Evolutionary conservation across 2,888 invertebrate species (phyloP).

Genomic region (Trimorus sp.): DNA sequence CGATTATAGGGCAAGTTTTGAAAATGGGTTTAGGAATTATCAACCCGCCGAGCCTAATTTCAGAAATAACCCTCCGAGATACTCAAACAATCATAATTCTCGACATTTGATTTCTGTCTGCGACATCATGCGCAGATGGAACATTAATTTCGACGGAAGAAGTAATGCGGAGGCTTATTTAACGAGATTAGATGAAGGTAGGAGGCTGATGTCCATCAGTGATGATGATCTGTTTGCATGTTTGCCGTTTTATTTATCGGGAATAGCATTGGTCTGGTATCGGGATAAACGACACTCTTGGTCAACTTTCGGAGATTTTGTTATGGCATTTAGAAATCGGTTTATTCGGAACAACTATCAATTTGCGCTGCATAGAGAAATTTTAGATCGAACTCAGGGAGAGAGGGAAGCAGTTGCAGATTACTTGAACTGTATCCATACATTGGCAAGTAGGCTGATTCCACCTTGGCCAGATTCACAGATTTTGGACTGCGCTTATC

Average conservation of each 20-base stretch:
- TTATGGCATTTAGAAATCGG: too few species aligned
- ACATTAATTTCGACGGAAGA: background rate
- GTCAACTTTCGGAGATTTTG: background rate
- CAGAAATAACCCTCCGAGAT: too few species aligned
- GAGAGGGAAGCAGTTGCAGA: background rate
- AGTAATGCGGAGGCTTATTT: constrained; percentile 14
- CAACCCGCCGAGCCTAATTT: too few species aligned
- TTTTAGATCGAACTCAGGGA: background rate
- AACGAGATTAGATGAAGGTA: background rate
- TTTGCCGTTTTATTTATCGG: constrained; percentile 15
- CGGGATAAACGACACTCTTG: background rate
- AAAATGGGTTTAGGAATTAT: too few species aligned
- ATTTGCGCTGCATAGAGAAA: background rate
- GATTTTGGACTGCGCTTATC: background rate
- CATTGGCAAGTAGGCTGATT: background rate
- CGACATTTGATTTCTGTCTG: background rate
- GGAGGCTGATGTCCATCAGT: constrained; percentile 3
- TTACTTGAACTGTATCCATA: background rate
- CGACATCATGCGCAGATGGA: constrained; percentile 10
- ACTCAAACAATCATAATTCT: background rate
- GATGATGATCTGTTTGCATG: background rate
- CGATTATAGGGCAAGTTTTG: too few species aligned
- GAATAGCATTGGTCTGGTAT: constrained; percentile 11
- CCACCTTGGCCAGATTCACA: background rate
- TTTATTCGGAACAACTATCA: background rate